Evolutionary conservation across 1,140 invertebrate species (phyloP).

Genomic region (Babylonia areolata): DNA sequence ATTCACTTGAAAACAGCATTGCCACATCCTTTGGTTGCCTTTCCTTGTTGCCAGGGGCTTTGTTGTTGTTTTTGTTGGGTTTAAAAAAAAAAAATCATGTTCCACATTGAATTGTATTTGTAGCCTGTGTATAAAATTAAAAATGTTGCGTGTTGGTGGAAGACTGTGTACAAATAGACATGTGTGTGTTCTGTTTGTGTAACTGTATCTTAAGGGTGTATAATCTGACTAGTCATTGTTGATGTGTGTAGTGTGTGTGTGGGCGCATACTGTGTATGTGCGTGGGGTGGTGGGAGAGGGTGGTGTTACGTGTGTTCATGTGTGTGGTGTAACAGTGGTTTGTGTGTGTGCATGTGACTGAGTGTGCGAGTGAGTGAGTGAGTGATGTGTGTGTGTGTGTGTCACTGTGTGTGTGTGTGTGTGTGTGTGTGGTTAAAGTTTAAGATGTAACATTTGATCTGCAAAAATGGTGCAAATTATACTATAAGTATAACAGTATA

Average conservation of each 20-base stretch:
- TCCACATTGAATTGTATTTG: no score
- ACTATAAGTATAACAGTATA: no score
- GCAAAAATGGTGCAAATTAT: no score
- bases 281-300: neutral
- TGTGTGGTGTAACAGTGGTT: neutral
- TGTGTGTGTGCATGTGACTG: neutral
- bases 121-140: no score
- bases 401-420: neutral
- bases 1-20: no score
- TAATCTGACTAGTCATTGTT: no score
- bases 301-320: neutral
- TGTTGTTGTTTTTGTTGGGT: no score
- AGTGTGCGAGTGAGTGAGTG: neutral
- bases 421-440: neutral
- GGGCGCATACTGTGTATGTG: neutral
- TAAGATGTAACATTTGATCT: neutral
- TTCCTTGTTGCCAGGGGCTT: no score
- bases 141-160: no score
- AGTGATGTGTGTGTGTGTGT: neutral
- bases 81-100: no score
- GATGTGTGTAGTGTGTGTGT: constrained; percentile 12
- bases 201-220: neutral
- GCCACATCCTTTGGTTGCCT: no score
- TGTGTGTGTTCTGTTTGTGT: constrained; percentile 6
- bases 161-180: no score